Evolutionary conservation across 2,888 invertebrate genomes (phyloP).

Genomic region (Anticlea derivata): DNA sequence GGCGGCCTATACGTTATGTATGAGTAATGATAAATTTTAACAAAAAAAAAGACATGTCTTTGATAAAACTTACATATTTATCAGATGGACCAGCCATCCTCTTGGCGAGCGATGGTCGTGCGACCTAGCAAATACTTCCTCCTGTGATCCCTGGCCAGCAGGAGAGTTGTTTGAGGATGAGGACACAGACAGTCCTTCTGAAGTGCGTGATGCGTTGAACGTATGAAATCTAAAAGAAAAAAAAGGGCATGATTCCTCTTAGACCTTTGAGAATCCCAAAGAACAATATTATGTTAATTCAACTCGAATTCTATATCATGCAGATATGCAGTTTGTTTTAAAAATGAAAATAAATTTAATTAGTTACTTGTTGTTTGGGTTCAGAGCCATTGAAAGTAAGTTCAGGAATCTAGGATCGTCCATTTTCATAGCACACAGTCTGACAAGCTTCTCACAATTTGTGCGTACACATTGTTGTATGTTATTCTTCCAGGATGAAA

Average conservation of each 20-base stretch:
- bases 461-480: conserved; percentile 97
- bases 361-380: conserved; percentile 96
- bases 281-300: too few species aligned
- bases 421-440: conserved; percentile 96
- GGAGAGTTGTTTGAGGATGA: conserved; percentile 59
- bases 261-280: too few species aligned
- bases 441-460: conserved; percentile 96
- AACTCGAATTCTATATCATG: too few species aligned
- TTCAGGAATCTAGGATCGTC: conserved; percentile 97
- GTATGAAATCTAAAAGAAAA: conserved; percentile 88
- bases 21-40: too few species aligned
- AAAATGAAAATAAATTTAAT: conserved; percentile 12
- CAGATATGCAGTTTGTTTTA: too few species aligned
- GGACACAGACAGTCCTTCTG: conserved; percentile 83
- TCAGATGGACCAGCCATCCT: conserved; percentile 98
- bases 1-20: too few species aligned
- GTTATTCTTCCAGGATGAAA: conserved; percentile 98
- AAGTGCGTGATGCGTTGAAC: conserved; percentile 90
- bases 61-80: conserved; percentile 87
- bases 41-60: too few species aligned
- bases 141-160: conserved; percentile 79
- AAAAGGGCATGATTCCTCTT: too few species aligned
- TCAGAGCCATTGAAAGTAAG: conserved; percentile 95
- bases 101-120: conserved; percentile 92
- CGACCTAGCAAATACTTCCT: conserved; percentile 87